These are phyloP conservation scores for Nyleta sp. DNA, from an alignment of 2,888 invertebrate species.

Conservation along the genomic window DNA sequence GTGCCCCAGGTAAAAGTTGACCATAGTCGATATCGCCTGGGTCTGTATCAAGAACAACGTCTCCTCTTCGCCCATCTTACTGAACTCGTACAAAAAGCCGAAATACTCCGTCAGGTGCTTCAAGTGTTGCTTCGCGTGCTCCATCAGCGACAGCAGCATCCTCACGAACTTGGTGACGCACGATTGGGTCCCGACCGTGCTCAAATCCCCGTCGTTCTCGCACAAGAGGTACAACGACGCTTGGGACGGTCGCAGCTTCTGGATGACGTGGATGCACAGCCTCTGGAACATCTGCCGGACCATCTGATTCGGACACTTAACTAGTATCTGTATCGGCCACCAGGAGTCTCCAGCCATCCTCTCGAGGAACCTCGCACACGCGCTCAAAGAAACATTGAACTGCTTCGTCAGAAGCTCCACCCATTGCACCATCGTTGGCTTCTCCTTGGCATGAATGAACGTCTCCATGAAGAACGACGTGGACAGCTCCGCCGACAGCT, in stretches of 20 bases:
- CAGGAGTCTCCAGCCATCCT: constrained; percentile 97
- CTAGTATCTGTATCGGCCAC: constrained; percentile 97
- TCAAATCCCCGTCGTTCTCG: constrained; percentile 84
- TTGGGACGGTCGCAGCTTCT: constrained; percentile 89
- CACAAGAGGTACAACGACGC: constrained; percentile 87
- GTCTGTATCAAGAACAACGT: constrained; percentile 93
- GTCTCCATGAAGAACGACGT: constrained; percentile 98
- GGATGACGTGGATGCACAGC: constrained; percentile 97
- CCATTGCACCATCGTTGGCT: constrained; percentile 99
- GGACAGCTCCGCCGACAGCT: constrained; percentile 93
- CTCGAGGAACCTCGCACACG: constrained; percentile 95
- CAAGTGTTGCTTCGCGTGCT: constrained; percentile 93
- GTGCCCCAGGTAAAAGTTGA: constrained; percentile 95
- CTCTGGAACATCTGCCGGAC: constrained; percentile 98
- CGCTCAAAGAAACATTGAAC: constrained; percentile 94
- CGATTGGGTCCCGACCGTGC: constrained; percentile 88
- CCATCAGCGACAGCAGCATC: constrained; percentile 93
- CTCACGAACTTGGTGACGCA: constrained; percentile 97
- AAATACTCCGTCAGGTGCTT: constrained; percentile 97
- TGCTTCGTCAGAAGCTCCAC: constrained; percentile 97
- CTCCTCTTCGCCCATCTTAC: constrained; percentile 97
- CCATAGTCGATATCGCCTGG: constrained; percentile 94
- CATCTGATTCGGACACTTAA: constrained; percentile 98
- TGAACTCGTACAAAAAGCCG: constrained; percentile 95
- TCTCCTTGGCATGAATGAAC: constrained; percentile 98